phyloP scores from a whole-genome alignment of 2,888 invertebrate genomes.

The Chelonus formosanus region DNA sequence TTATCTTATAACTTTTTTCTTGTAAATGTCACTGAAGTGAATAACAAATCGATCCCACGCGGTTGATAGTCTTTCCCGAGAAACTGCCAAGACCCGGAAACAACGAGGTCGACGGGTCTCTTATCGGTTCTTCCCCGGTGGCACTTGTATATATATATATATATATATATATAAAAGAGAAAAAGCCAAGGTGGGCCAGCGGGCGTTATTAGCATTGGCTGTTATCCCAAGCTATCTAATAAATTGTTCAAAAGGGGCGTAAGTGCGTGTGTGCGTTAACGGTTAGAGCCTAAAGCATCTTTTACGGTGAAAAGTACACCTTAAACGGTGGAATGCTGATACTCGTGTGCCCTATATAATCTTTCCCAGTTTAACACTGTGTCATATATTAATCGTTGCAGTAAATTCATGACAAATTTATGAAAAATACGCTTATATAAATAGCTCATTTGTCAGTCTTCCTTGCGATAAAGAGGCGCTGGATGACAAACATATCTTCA shows the following conservation, averaged over 20 bases:
- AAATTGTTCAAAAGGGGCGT: conserved; percentile 56
- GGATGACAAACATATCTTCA: no score
- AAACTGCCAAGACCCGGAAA: conserved; percentile 45
- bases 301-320: conserved; percentile 10
- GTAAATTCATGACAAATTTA: no score
- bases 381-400: conserved; percentile 9
- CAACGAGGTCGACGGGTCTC: conserved; percentile 36
- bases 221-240: conserved; percentile 62
- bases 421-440: no score
- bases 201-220: conserved; percentile 59
- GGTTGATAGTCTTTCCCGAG: conserved; percentile 10
- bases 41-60: conserved; percentile 24
- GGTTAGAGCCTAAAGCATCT: conserved; percentile 50
- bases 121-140: conserved; percentile 46
- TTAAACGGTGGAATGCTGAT: conserved; percentile 34
- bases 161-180: conserved; percentile 23
- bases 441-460: no score
- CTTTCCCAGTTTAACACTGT: conserved; percentile 16
- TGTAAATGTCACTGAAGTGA: conserved; percentile 7
- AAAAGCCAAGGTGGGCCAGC: conserved; percentile 24
- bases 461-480: no score
- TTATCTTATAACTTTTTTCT: conserved; percentile 1
- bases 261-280: conserved; percentile 57
- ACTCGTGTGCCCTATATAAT: conserved; percentile 30
- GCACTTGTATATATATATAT: conserved; percentile 8